Base-by-base conservation (phyloP, 2,888 invertebrate species). In the Hypomecis atomaria region DNA sequence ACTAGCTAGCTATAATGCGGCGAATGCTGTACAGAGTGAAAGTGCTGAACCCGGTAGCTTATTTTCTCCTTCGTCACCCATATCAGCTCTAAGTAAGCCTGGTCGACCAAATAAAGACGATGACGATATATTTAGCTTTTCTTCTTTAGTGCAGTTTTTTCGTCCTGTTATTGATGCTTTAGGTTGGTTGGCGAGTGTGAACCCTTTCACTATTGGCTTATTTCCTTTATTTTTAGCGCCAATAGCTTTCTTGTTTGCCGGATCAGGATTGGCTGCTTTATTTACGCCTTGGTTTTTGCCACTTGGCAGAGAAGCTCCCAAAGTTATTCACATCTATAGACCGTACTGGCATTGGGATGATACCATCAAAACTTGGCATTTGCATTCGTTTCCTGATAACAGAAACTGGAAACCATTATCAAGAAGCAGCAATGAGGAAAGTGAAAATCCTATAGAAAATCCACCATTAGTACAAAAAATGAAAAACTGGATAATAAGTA, bases 281-380 rank as follows among this genome's bases (percentile, higher is more conserved):
- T 84, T 96, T 67, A 94, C 95, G 61, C 96, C 95, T 0, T 95
- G 94, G 93, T 92, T 94, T 71, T 87, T 95, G 65, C 94, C 95
- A 0, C 70, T 81, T 8, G 92, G 83, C 0, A 84, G 93, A 71
- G 85, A 90, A 74, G 86, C 90, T 23, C 88, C 91, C 7, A 84
- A 89, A 74, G 62, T 84, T 65, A 78, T 92, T 71, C 76, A 84
- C 74, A 64, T 88, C 1, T 88, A 92, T 65, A 88, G 80, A 50
- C 94, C 94, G 33, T 89, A 93, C 11, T 94, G 94, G 94, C 93
- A 92, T 70, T 94, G 94, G 94, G 93, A 94, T 76, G 88, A 94
- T 42, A 83, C 90, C 54, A 87, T 93, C 37, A 94, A 94, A 81
- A 90, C 92, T 0, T 94, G 94, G 94, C 84, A 88, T 57, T 78